Percentiles rank a stretch among this genome's conserved stretches.
Evolutionary conservation across 2,888 invertebrate species (phyloP).

Genomic region (Smittia sp.): DNA sequence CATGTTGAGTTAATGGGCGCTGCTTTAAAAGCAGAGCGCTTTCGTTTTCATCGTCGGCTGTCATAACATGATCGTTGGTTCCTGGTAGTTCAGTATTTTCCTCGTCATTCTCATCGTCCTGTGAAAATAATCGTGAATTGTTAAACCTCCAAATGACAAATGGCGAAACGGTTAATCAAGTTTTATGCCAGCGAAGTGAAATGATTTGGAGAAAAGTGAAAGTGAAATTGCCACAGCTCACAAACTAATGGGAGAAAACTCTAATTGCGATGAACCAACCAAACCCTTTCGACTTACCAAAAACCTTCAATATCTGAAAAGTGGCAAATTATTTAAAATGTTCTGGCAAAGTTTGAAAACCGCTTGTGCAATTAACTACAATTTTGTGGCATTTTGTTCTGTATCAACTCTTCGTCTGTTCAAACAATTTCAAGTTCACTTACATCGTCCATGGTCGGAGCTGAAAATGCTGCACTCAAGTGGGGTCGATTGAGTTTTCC

Average conservation of each 20-base stretch:
- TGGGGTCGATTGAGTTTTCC: slow-evolving; percentile 72
- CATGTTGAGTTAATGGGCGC: slow-evolving; percentile 41
- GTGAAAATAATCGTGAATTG: slow-evolving; percentile 12
- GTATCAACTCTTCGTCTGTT: not conserved
- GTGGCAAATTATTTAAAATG: not conserved
- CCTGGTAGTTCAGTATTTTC: slow-evolving; percentile 49
- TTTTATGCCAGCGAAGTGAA: not conserved
- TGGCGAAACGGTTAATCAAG: not conserved
- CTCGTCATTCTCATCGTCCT: slow-evolving; percentile 53
- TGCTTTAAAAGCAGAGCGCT: slow-evolving; percentile 55
- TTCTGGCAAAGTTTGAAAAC: not conserved
- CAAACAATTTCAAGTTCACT: slow-evolving; percentile 14
- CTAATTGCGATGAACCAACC: not conserved
- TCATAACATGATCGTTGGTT: slow-evolving; percentile 44
- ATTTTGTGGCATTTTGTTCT: not conserved
- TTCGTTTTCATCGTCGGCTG: slow-evolving; percentile 53
- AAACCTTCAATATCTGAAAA: slow-evolving; percentile 11
- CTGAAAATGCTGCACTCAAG: slow-evolving; percentile 83
- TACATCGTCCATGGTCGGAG: slow-evolving; percentile 80
- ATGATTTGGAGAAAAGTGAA: slow-evolving; percentile 4
- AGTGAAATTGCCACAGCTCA: slow-evolving; percentile 9
- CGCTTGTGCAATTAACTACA: not conserved
- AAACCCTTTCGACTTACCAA: slow-evolving; percentile 34
- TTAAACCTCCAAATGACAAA: not conserved
- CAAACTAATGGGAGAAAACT: not conserved